Base-by-base conservation (phyloP, 92 coral and sea anemone species). In the Paragorgia papillata region DNA sequence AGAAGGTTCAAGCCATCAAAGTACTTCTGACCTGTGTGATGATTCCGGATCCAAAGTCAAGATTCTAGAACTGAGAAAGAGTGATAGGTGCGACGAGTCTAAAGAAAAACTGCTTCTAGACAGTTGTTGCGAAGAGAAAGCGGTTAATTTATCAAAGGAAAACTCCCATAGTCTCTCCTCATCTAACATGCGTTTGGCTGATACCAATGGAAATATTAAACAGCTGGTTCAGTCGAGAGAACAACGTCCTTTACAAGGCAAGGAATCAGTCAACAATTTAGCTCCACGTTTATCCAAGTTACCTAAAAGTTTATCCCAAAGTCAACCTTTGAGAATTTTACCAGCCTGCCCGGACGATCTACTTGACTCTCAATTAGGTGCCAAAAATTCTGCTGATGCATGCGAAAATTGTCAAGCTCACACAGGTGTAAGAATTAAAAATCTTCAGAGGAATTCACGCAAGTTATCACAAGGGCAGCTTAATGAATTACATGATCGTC, bases 391-490 rank as follows among this genome's bases (percentile, higher is more conserved):
- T 44, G 54, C 59, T 48, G 29, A 27, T 10, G 17, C 10, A 18
- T 68, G 75, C 21, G 30, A 68, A 44, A 68, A 15, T 20, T 48
- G 75, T 29, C 58, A 68, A 20, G 17, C 9, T 18, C 55, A 21
- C 18, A 30, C 56, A 12, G 54, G 27, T 49, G 21, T 34, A 7
- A 33, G n/a, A 49, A 33, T 28, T 1, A 48, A 9, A 10, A 25
- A 18, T 29, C 22, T 57, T 68, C 53, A 46, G n/a, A 44, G 37
- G 54, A 57, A 68, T 46, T 68, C 33, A 15, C 35, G 41, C 50
- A 68, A 27, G 33, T 48, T 68, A 13, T 48, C 75, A 33, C 29
- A 26, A 17, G 75, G 75, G 22, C 75, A 68, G 24, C 58, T 68
- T 34, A 26, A 54, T 49, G 75, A 68, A 15, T 17, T 26, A 13